These are phyloP conservation scores for Herpetotheres cachinnans DNA, from an alignment of 2,113 vertebrate species.

Conservation along the genomic window DNA sequence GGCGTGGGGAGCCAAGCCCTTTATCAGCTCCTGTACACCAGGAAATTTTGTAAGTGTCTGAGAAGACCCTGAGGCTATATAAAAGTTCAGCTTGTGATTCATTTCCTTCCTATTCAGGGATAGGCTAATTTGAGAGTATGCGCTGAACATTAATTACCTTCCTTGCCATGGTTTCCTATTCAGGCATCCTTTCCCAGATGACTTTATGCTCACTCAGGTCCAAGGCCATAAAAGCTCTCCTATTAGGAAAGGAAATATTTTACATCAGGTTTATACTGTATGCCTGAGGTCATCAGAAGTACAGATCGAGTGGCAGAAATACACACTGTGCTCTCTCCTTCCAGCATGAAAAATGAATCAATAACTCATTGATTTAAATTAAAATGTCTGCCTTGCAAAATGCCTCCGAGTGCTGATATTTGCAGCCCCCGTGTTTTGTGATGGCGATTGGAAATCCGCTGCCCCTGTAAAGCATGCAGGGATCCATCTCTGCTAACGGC, in stretches of 20 bases:
- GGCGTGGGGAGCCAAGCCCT: neutral
- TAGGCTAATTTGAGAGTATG: constrained; percentile 42
- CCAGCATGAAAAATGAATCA: constrained; percentile 47
- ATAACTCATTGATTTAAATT: constrained; percentile 61
- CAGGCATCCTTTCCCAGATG: neutral
- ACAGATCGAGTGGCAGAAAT: constrained; percentile 51
- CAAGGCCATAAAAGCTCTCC: constrained; percentile 32
- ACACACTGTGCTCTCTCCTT: constrained; percentile 38
- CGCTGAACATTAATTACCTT: neutral
- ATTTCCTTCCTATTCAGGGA: constrained; percentile 41
- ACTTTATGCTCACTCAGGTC: constrained; percentile 3
- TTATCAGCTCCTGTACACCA: neutral
- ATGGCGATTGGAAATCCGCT: neutral
- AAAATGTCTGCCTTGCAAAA: constrained; percentile 50
- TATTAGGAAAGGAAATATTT: constrained; percentile 53
- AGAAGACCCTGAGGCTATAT: constrained; percentile 34
- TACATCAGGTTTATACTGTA: constrained; percentile 29
- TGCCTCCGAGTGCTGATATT: neutral
- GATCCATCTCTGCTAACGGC: constrained; percentile 16
- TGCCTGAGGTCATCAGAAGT: constrained; percentile 63
- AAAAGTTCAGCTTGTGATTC: constrained; percentile 28
- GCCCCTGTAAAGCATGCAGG: neutral
- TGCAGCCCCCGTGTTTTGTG: neutral
- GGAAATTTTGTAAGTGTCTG: constrained; percentile 21
- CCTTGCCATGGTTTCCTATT: neutral